Conservation (phyloP, 2,113 vertebrate species). For the Coregonus clupeaformis region DNA sequence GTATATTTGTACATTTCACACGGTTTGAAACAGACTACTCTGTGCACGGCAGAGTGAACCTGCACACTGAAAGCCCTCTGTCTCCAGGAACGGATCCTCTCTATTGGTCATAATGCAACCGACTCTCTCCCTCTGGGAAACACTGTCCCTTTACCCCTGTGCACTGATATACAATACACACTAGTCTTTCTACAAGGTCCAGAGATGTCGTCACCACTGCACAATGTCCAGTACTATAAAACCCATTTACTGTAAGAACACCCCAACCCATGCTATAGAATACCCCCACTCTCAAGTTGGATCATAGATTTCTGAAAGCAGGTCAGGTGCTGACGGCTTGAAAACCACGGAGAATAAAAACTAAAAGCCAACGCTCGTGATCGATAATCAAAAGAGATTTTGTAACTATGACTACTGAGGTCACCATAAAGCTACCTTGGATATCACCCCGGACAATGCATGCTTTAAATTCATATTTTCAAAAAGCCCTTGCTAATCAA, state of each 20-base stretch:
- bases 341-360: constrained; percentile 14
- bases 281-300: neutral
- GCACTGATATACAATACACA: constrained; percentile 30
- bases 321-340: constrained; percentile 26
- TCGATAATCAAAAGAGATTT: neutral
- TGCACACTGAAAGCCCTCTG: constrained; percentile 48
- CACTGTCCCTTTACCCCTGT: constrained; percentile 3
- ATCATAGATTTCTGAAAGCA: constrained; percentile 20
- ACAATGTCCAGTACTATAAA: constrained; percentile 38
- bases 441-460: constrained; percentile 45
- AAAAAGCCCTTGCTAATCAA: constrained; percentile 79
- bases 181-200: constrained; percentile 22
- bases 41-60: constrained; percentile 18
- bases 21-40: constrained; percentile 9
- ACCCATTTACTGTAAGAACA: too few relatives aligned
- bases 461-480: constrained; percentile 43
- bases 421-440: constrained; percentile 66
- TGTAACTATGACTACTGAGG: constrained; percentile 46
- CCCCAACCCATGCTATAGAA: constrained; percentile 9
- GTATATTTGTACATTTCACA: constrained; percentile 63
- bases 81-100: constrained; percentile 11
- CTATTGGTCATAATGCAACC: neutral
- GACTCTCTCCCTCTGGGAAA: constrained; percentile 9
- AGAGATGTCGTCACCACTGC: constrained; percentile 25
- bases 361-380: too few relatives aligned